Evolutionary conservation across 2,797 vertebrate genomes (phyloP).

Genomic region (Sebastes steindachneri): DNA sequence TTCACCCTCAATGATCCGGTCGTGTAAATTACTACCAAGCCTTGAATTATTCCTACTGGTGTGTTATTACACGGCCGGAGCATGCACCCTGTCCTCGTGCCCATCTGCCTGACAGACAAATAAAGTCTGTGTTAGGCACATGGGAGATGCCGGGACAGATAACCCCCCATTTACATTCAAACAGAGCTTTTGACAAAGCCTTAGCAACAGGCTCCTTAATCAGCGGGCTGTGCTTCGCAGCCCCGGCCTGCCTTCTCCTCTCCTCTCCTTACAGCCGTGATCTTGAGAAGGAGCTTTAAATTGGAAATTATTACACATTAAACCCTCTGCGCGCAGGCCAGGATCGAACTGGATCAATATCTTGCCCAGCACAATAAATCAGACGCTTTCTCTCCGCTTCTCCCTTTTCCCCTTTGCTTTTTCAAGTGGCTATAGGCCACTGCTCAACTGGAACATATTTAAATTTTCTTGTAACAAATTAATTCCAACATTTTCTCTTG

Average conservation of each 20-base stretch:
- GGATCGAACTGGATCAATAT: conserved; percentile 99
- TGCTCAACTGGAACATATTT: conserved; percentile 94
- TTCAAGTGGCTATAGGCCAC: conserved; percentile 91
- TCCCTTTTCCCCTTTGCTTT: conserved; percentile 59
- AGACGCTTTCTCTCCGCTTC: conserved; percentile 81
- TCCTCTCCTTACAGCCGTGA: conserved; percentile 94
- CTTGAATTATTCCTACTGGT: conserved; percentile 89
- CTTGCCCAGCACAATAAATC: conserved; percentile 99
- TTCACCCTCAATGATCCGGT: conserved; percentile 20
- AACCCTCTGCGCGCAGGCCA: conserved; percentile 91
- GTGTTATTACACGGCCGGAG: conserved; percentile 88
- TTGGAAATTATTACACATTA: conserved; percentile 99
- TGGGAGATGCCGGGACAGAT: conserved; percentile 94
- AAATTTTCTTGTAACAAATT: conserved; percentile 99
- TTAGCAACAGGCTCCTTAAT: conserved; percentile 96
- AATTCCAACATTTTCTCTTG: conserved; percentile 99
- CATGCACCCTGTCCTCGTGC: conserved; percentile 83
- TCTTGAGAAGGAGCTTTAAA: conserved; percentile 99
- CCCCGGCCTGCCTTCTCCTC: conserved; percentile 70
- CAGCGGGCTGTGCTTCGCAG: conserved; percentile 83
- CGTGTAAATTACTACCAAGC: conserved; percentile 77
- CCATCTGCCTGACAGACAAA: conserved; percentile 89
- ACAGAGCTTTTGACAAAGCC: conserved; percentile 96
- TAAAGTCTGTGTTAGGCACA: conserved; percentile 92
- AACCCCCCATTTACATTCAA: conserved; percentile 97